phyloP scores from a whole-genome alignment of 2,797 vertebrate genomes.

The Enteromius paludinosus region DNA sequence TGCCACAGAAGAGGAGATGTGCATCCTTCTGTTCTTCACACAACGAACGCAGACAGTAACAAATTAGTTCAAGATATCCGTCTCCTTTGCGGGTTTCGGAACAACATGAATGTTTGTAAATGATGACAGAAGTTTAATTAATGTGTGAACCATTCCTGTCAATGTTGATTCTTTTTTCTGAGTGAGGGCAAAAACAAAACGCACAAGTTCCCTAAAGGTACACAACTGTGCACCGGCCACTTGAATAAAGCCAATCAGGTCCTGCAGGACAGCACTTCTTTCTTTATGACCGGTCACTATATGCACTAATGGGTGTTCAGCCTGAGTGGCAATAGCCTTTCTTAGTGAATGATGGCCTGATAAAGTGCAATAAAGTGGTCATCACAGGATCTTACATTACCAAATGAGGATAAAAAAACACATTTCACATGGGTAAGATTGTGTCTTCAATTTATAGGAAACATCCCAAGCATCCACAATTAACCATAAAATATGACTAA shows the following conservation, averaged over 20 bases:
- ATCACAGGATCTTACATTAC: not conserved
- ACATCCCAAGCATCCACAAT: not conserved
- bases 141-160: not conserved
- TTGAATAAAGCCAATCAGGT: not conserved
- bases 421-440: not conserved
- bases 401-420: not conserved
- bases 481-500: not conserved
- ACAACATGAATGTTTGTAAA: not conserved
- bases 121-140: not conserved
- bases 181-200: not conserved
- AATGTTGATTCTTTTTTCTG: not conserved
- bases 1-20: not conserved
- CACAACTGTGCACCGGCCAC: not conserved
- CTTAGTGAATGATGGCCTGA: not conserved
- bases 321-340: not conserved
- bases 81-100: not conserved
- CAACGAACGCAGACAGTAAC: not conserved
- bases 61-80: not conserved
- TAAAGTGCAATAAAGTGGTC: not conserved
- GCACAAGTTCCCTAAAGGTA: not conserved
- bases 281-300: not conserved
- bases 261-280: not conserved
- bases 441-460: not conserved
- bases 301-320: not conserved
- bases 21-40: not conserved